Evolutionary conservation across 2,888 invertebrate genomes (phyloP).

Genomic region (Graphium colonna): DNA sequence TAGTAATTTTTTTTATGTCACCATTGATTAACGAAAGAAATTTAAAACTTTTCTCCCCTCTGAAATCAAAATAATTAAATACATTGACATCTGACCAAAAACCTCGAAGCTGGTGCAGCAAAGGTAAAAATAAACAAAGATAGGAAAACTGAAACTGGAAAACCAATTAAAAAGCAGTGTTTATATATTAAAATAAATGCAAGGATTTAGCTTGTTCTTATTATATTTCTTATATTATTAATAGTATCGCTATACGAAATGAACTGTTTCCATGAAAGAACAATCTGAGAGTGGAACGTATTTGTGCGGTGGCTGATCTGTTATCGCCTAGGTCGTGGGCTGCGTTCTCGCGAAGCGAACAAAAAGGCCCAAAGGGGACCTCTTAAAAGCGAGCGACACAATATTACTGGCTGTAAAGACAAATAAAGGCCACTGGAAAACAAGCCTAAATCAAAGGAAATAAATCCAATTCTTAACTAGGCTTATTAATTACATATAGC

Average conservation of each 20-base stretch:
- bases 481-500: not conserved
- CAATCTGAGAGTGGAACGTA: not conserved
- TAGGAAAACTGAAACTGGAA: too few relatives aligned
- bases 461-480: not conserved
- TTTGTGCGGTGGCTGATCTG: not conserved
- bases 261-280: not conserved
- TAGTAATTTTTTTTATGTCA: too few relatives aligned
- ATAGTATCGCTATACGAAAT: not conserved
- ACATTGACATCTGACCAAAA: not conserved
- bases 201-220: too few relatives aligned
- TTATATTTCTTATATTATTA: not conserved
- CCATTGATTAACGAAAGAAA: too few relatives aligned
- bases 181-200: too few relatives aligned
- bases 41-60: too few relatives aligned
- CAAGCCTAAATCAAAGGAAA: too few relatives aligned
- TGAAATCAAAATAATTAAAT: too few relatives aligned
- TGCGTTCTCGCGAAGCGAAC: not conserved
- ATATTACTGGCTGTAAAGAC: not conserved
- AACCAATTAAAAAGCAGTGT: too few relatives aligned
- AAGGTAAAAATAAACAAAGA: too few relatives aligned
- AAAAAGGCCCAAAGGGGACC: not conserved
- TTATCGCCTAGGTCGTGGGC: not conserved
- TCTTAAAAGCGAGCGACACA: not conserved
- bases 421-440: not conserved
- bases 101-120: too few relatives aligned